Conservation (phyloP, 2,888 invertebrate genomes). For the Agonopterix alstromeriana region DNA sequence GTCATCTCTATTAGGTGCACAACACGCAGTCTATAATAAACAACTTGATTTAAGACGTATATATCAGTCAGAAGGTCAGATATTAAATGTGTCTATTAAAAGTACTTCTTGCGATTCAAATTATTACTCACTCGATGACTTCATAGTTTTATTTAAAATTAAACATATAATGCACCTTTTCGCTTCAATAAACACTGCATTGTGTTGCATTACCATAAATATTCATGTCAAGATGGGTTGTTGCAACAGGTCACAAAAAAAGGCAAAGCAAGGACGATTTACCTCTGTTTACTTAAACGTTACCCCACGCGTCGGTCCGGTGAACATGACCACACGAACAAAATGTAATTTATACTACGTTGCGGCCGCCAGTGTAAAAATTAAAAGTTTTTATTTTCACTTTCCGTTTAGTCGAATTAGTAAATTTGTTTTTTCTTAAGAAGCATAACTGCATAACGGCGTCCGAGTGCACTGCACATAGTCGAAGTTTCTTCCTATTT, state of each 20-base stretch:
- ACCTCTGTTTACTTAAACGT: slow-evolving; percentile 1
- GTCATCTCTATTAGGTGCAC: no score
- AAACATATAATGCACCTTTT: slow-evolving; percentile 2
- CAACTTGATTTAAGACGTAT: no score
- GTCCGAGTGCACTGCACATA: no score
- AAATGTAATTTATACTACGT: slow-evolving; percentile 19
- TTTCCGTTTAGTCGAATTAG: slow-evolving; percentile 11
- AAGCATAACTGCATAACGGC: no score
- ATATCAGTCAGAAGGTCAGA: no score
- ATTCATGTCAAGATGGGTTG: slow-evolving; percentile 14
- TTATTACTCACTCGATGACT: background rate
- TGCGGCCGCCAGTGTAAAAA: slow-evolving; percentile 26
- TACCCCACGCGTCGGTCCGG: background rate
- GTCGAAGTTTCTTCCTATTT: no score
- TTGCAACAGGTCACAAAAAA: slow-evolving; percentile 15
- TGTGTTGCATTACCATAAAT: slow-evolving; percentile 29
- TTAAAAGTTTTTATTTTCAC: slow-evolving; percentile 30
- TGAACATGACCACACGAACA: slow-evolving; percentile 6
- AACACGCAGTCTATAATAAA: no score
- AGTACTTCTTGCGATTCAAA: background rate
- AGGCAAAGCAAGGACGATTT: slow-evolving; percentile 17
- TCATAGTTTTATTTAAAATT: no score
- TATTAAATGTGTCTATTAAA: no score
- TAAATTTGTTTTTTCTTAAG: no score
- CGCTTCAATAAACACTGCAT: slow-evolving; percentile 12